Percentiles rank a stretch among this genome's conserved stretches.
phyloP scores from a whole-genome alignment of 2,888 invertebrate species.

The Ceriagrion tenellum region DNA sequence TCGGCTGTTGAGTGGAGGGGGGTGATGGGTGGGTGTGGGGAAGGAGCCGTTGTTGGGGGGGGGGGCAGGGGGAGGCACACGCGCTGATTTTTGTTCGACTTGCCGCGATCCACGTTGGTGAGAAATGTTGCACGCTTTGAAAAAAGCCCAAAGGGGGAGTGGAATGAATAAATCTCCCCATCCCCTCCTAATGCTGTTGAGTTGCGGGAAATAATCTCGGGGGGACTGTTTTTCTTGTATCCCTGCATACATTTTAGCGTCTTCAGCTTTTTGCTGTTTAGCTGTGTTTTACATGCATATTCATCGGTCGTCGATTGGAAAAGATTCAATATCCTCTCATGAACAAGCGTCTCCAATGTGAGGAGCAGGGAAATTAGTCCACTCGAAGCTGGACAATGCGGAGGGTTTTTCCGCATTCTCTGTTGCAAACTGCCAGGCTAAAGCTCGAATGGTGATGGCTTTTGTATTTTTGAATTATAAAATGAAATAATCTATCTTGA shows the following conservation, averaged over 20 bases:
- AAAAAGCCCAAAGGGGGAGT: not conserved
- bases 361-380: not conserved
- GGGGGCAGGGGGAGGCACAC: not conserved
- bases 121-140: not conserved
- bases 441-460: too few relatives aligned
- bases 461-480: too few relatives aligned
- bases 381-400: too few relatives aligned
- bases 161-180: not conserved
- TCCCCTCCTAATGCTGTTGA: not conserved
- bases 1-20: not conserved
- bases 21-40: not conserved
- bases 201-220: not conserved
- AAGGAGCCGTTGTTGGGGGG: not conserved
- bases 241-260: not conserved
- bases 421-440: too few relatives aligned
- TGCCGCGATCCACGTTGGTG: not conserved
- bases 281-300: not conserved
- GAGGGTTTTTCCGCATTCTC: too few relatives aligned
- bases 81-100: constrained; percentile 12
- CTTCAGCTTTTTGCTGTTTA: not conserved
- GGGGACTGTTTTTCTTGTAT: not conserved
- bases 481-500: too few relatives aligned
- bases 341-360: not conserved
- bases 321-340: not conserved
- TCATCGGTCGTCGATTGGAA: not conserved